phyloP scores from a whole-genome alignment of 2,113 vertebrate species.

The Phylloscopus trochilus region DNA sequence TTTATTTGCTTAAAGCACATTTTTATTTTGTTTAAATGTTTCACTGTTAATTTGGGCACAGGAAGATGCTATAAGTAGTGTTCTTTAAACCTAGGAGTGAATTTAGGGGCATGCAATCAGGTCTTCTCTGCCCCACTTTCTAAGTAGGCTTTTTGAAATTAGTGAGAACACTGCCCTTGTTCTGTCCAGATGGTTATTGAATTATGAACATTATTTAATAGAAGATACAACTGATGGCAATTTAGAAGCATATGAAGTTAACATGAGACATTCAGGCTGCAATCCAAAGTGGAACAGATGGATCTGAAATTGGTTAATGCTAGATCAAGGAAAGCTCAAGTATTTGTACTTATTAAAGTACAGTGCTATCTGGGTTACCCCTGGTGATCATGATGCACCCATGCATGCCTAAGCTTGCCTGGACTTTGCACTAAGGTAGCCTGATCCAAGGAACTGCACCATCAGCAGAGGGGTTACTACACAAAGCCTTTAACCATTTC shows the following conservation, averaged over 20 bases:
- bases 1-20: not conserved
- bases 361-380: not conserved
- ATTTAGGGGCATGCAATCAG: not conserved
- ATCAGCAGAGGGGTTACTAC: not conserved
- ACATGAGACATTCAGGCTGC: slow-evolving; percentile 17
- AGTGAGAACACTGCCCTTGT: not conserved
- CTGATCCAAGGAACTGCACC: not conserved
- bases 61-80: not conserved
- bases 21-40: not conserved
- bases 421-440: not conserved
- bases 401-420: not conserved
- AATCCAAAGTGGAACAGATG: slow-evolving; percentile 44
- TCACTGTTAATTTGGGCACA: not conserved
- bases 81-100: not conserved
- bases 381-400: not conserved
- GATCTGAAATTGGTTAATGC: slow-evolving; percentile 37
- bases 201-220: not conserved
- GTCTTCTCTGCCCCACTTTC: not conserved
- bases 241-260: not conserved
- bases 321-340: slow-evolving; percentile 31
- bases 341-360: slow-evolving; percentile 4
- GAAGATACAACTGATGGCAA: not conserved
- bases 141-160: not conserved
- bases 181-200: not conserved
- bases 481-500: not conserved